A percentile compares a stretch with the other conserved stretches of the same genome.
Conservation (phyloP, 2,888 invertebrate genomes). For the Eupeodes luniger region DNA sequence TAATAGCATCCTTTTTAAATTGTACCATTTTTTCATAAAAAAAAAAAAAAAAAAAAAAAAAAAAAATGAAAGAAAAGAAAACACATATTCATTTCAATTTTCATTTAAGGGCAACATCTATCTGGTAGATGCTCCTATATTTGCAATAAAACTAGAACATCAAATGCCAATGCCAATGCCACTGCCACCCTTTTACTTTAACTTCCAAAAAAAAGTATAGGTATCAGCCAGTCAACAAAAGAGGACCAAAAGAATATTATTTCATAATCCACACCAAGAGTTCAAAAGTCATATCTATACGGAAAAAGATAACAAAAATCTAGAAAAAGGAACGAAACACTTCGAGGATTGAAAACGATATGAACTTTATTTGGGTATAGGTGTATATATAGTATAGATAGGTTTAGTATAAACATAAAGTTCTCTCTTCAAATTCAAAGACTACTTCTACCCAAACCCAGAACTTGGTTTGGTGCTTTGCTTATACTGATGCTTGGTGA, state of each 20-base stretch:
- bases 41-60: background rate
- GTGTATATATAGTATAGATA: background rate
- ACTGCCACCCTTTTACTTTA: constrained; percentile 42
- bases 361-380: constrained; percentile 32
- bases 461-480: no score
- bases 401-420: constrained; percentile 28
- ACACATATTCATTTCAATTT: constrained; percentile 58
- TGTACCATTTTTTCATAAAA: constrained; percentile 41
- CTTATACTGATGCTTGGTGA: background rate
- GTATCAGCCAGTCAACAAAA: constrained; percentile 60
- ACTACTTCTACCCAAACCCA: constrained; percentile 39
- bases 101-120: constrained; percentile 43
- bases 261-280: constrained; percentile 61
- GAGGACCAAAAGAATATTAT: constrained; percentile 64
- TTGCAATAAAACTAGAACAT: constrained; percentile 39
- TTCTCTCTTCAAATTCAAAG: constrained; percentile 61
- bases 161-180: constrained; percentile 10
- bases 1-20: constrained; percentile 73
- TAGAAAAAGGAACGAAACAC: constrained; percentile 40
- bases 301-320: constrained; percentile 13
- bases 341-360: constrained; percentile 55
- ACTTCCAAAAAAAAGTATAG: constrained; percentile 40
- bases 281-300: constrained; percentile 23
- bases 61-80: constrained; percentile 1
- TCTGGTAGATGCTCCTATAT: background rate